Conservation (phyloP, 2,797 vertebrate species). For the Pterois miles region DNA sequence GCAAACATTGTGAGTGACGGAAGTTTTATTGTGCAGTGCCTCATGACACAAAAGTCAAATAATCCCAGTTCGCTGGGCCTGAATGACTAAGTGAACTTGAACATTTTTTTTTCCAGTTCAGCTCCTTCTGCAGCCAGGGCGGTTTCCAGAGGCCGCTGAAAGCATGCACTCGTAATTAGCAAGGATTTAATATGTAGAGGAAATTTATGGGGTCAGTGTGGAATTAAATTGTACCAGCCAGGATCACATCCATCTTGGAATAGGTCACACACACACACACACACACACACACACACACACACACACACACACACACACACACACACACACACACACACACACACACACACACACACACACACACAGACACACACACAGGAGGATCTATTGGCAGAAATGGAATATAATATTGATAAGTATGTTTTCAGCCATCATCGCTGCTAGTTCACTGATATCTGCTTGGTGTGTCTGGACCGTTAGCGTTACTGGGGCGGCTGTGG, state of each 20-base stretch:
- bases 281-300: slow-evolving; percentile 12
- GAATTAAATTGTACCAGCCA: slow-evolving; percentile 42
- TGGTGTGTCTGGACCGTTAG: no score
- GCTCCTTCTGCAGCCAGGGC: background rate
- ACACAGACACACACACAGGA: slow-evolving; percentile 5
- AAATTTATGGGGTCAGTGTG: slow-evolving; percentile 53
- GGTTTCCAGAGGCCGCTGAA: slow-evolving; percentile 27
- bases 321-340: slow-evolving; percentile 19
- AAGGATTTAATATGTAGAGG: slow-evolving; percentile 31
- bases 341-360: slow-evolving; percentile 19
- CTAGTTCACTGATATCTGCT: no score
- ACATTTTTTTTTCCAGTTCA: background rate
- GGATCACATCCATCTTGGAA: slow-evolving; percentile 40
- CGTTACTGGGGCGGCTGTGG: no score
- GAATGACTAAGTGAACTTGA: background rate
- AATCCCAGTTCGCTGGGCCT: background rate
- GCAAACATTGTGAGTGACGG: background rate
- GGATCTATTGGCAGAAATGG: no score
- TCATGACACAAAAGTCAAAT: background rate
- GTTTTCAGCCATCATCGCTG: no score
- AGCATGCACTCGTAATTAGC: slow-evolving; percentile 32
- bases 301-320: slow-evolving; percentile 21
- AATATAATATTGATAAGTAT: no score
- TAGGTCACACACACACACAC: slow-evolving; percentile 43
- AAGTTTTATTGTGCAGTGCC: background rate